Conservation (phyloP, 2,113 vertebrate genomes). For the Pleuronectes platessa region DNA sequence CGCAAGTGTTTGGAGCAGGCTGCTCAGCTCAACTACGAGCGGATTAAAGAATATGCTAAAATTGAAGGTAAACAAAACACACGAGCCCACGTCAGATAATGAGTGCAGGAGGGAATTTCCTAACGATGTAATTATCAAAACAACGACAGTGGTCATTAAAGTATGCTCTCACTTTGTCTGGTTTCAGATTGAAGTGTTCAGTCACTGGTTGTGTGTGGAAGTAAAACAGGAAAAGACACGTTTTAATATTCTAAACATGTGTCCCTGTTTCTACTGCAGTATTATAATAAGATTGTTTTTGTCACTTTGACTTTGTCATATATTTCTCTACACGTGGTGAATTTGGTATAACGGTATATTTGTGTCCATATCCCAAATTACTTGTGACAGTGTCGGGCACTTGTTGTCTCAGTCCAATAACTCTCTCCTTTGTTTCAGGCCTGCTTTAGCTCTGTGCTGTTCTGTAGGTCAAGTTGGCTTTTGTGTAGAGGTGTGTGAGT, state of each 20-base stretch:
- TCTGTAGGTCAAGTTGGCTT: slow-evolving; percentile 82
- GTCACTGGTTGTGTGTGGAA: slow-evolving; percentile 21
- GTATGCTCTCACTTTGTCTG: slow-evolving; percentile 29
- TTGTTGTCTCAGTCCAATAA: slow-evolving; percentile 79
- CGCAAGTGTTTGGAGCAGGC: slow-evolving; percentile 99
- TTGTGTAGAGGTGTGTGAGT: slow-evolving; percentile 98
- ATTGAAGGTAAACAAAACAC: slow-evolving; percentile 93
- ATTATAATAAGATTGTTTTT: slow-evolving; percentile 11
- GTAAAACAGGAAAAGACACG: not conserved
- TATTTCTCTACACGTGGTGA: slow-evolving; percentile 41
- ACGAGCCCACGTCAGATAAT: not conserved
- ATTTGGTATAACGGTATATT: slow-evolving; percentile 48
- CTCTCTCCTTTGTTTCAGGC: slow-evolving; percentile 83
- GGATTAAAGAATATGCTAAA: slow-evolving; percentile 97
- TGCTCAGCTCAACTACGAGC: slow-evolving; percentile 96
- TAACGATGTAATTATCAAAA: not conserved
- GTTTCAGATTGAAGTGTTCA: slow-evolving; percentile 26
- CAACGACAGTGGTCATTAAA: slow-evolving; percentile 1
- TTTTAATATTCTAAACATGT: not conserved
- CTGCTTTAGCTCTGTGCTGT: slow-evolving; percentile 81
- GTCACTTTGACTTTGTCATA: slow-evolving; percentile 27
- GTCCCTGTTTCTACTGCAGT: not conserved
- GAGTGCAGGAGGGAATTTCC: not conserved
- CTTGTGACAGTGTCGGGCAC: slow-evolving; percentile 61
- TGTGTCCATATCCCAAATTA: slow-evolving; percentile 59